Evolutionary conservation across 1,140 invertebrate genomes (phyloP), one percentile per base, ranked within the genome.

Genomic region (Zaprionus kolodkinae): DNA sequence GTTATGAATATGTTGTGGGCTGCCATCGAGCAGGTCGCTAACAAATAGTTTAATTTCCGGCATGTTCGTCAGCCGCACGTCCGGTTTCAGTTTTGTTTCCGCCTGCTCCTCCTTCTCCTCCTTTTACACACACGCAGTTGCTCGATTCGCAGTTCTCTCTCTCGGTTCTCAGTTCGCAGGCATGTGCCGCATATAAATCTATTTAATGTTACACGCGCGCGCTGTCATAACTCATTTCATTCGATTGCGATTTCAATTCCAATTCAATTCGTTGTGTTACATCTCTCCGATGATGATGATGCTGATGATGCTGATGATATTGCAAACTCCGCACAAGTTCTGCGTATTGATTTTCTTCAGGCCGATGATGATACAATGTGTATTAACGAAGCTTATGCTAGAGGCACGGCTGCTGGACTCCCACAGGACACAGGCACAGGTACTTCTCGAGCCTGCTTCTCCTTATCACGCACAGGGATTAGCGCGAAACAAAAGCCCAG

Each of bases 31-130:
- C 9, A 30, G 50, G 33, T n/a, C 35, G 63, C 85, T 73, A 89
- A 83, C 80, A 89, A 89, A 89, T 89, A 89, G 85, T 89, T 89
- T 89, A 89, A 89, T 89, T 89, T 89, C 85, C 85, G 85, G 85
- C 50, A 50, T 76, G 69, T 69, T 74, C 81, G 71, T 79, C 85
- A 73, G 56, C 69, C 80, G 60, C 59, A 85, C 85, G 72, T 89
- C 85, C 85, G 85, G 85, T 89, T 89, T 89, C 85, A 89, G 85
- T 85, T 89, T 69, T 81, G 81, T 89, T 89, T 89, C 85, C 85
- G 81, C 60, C 60, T 50, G 38, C 21, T 56, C 60, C 60, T 50
- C 45, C 21, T 56, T 30, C 50, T 25, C 61, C 7, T 27, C 15
- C 56, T 9, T 33, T 40, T 48, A 43, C 48, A 48, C 54, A 70